Evolutionary conservation across 2,797 vertebrate species (phyloP), one percentile per base, ranked within the genome.

Genomic region (Chloroceryle amazona): DNA sequence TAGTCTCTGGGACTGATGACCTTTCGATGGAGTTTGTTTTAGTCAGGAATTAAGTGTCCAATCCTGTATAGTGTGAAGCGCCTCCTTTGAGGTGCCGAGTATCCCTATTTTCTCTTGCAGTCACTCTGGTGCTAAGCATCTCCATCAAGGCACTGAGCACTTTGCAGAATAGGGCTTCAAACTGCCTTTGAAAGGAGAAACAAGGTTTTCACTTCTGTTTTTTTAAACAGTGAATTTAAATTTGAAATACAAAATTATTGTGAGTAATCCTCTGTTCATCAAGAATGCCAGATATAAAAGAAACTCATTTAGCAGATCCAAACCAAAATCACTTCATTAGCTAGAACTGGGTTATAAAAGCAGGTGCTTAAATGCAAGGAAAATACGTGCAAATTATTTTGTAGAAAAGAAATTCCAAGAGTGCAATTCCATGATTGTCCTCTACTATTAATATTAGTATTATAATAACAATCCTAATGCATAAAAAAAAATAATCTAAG

Each of bases 1-100:
- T 98, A 98, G 98, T 98, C 98, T 98, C 95, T 66, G 92, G 98
- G 98, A 99, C 99, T 99, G 98, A 98, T 98, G 99, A 99, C 98
- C 99, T 98, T 98, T 97, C 96, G 93, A 98, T 98, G 98, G 98
- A 98, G 98, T 98, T 98, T 98, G 98, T 98, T 98, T 98, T 97
- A 98, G 97, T 98, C 98, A 97, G 92, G 96, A 97, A 97, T 97
- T 97, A 98, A 98, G 97, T 97, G 97, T 97, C 96, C 97, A 97
- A 93, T 95, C 81, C 95, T 87, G 89, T 89, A 55, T 52, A 86
- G 96, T 88, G 94, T 96, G 93, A 96, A 97, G 86, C 41, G 10
- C 65, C 82, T 95, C 94, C 89, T 95, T 52, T 51, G 88, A 97
- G 95, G 84, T 86, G 67, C 93, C 33, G 18, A 94, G 88, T 66